Base-by-base conservation (phyloP, 2,113 vertebrate species). In the Agapornis roseicollis region DNA sequence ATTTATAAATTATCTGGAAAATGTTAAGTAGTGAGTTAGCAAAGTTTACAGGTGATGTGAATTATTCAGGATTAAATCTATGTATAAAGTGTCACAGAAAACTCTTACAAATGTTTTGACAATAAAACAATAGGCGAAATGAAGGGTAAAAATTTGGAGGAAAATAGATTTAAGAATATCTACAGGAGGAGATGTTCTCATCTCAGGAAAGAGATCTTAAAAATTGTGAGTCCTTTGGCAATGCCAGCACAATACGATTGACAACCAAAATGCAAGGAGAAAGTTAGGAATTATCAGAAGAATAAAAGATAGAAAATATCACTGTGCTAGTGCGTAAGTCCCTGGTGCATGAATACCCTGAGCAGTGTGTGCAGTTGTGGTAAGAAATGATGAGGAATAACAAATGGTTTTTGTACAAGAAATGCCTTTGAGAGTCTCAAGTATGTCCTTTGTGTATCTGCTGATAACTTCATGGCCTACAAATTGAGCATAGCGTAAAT, bases 1-100 rank as follows among this genome's bases (percentile, higher is more conserved):
- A 74, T 60, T 84, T 23, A 80, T 78, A 94, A 90, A 78, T 88
- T 77, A 50, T 74, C 60, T 68, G 39, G 61, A 89, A 94, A 94
- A 84, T 27, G 19, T 65, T 78, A 78, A 88, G 60, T 35, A 89
- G 44, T 10, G 2, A 90, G 47, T 44, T 90, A 74, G 56, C 33
- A 53, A 89, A 92, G 31, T 93, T 83, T 68, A 55, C 35, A 79
- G 47, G 65, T 55, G 13, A 81, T 68, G 18, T 81, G 39, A 94
- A 87, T 44, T 37, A 83, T 44, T 89, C 39, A 84, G 42, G 27
- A 56, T 60, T 71, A 64, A 84, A 90, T 81, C 44, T 76, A 6
- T 27, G 11, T n/a, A 27, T 22, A 74, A 89, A 69, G 10, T 60
- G 24, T 68, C 47, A 28, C 2, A 1, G 55, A 61, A 81, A 73